Percentiles rank a stretch among this genome's conserved stretches.
Evolutionary conservation across 2,113 vertebrate genomes (phyloP).

Genomic region (Perognathus longimembris): DNA sequence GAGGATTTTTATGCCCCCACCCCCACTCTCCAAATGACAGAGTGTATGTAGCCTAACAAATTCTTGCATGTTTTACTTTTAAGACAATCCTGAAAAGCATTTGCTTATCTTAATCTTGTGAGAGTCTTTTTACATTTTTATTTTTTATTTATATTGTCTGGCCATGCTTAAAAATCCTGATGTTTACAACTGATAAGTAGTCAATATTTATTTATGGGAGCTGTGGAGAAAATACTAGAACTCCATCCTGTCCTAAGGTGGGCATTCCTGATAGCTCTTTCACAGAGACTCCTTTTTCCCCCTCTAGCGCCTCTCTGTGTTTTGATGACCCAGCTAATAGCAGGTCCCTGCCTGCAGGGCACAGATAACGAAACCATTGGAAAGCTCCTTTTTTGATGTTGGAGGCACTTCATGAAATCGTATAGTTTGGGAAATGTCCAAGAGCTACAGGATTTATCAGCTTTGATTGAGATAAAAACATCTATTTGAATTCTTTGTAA

Average conservation of each 20-base stretch:
- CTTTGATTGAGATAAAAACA: neutral
- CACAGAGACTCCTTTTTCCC: neutral
- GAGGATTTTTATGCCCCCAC: neutral
- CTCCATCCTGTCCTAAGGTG: neutral
- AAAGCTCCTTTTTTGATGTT: conserved; percentile 27
- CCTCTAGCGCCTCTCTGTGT: neutral
- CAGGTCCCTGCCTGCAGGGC: conserved; percentile 25
- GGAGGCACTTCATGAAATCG: neutral
- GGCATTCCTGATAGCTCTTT: neutral
- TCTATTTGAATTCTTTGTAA: neutral
- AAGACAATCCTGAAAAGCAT: neutral
- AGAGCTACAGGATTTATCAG: neutral
- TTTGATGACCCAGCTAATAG: conserved; percentile 45
- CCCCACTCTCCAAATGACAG: too few species aligned
- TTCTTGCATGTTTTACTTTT: neutral
- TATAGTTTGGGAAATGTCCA: conserved; percentile 14
- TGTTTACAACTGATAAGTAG: conserved; percentile 2
- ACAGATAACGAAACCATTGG: neutral
- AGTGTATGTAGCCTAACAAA: neutral
- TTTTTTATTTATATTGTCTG: neutral
- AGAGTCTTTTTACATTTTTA: conserved; percentile 14
- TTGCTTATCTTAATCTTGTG: conserved; percentile 51
- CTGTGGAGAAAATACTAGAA: neutral
- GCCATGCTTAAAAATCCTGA: neutral
- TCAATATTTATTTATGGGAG: neutral